Percentiles rank a stretch among this genome's conserved stretches.
phyloP scores from a whole-genome alignment of 2,888 invertebrate genomes.

The Agonopterix heracliana region DNA sequence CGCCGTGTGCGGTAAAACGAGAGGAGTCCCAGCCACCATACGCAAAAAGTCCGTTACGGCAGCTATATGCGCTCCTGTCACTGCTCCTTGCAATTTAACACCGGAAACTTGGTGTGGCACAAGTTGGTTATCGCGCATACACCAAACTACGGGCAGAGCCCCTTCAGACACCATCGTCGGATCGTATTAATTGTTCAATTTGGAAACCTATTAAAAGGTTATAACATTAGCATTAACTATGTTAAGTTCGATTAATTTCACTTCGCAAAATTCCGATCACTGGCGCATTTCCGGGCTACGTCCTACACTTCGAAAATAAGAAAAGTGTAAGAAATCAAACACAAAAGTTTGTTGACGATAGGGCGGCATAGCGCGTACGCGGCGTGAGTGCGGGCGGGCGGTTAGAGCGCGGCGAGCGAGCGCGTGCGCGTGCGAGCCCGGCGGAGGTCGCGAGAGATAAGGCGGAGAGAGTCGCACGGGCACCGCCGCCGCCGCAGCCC shows the following conservation, averaged over 20 bases:
- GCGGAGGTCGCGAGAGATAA: constrained; percentile 76
- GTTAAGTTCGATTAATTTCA: constrained; percentile 1
- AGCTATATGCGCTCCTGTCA: constrained; percentile 80
- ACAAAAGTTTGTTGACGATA: constrained; percentile 49
- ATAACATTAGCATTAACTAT: background rate
- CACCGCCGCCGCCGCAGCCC: constrained; percentile 37
- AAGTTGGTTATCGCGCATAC: constrained; percentile 81
- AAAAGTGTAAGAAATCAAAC: constrained; percentile 44
- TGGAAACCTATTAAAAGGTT: constrained; percentile 1
- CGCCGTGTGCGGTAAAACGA: constrained; percentile 72
- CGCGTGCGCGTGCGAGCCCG: constrained; percentile 61
- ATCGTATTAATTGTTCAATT: constrained; percentile 24
- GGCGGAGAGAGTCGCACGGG: constrained; percentile 72
- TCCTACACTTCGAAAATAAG: constrained; percentile 51
- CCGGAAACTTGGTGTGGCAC: constrained; percentile 81
- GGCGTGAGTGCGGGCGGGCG: constrained; percentile 41
- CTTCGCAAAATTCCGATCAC: constrained; percentile 28
- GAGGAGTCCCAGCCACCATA: constrained; percentile 78
- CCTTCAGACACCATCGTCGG: constrained; percentile 79
- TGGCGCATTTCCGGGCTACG: constrained; percentile 52
- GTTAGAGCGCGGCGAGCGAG: constrained; percentile 58
- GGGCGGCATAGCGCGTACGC: constrained; percentile 63
- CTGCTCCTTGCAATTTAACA: constrained; percentile 79
- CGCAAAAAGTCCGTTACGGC: constrained; percentile 80
- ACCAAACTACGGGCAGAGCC: constrained; percentile 80